phyloP scores from a whole-genome alignment of 1,140 invertebrate genomes.

The Cataglyphis hispanica region DNA sequence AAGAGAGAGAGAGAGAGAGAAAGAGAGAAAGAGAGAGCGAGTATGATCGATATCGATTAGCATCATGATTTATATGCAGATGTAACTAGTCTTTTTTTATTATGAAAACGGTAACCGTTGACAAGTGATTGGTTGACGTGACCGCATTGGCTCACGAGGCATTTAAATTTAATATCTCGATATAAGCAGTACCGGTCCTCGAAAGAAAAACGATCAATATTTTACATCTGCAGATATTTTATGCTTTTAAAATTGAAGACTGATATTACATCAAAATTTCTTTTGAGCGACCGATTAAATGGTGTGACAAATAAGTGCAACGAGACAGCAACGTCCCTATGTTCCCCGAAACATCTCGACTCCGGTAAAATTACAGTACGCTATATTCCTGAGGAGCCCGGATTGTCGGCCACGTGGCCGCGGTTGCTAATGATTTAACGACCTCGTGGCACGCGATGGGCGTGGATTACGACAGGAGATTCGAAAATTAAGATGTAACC shows the following conservation, averaged over 20 bases:
- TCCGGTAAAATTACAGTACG: slow-evolving; percentile 71
- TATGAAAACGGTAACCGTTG: neutral
- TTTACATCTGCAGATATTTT: neutral
- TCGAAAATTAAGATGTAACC: slow-evolving; percentile 80
- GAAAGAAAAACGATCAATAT: slow-evolving; percentile 2
- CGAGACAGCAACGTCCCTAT: neutral
- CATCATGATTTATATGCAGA: slow-evolving; percentile 61
- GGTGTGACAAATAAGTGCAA: neutral
- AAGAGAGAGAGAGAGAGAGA: slow-evolving; percentile 6
- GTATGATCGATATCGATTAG: slow-evolving; percentile 70
- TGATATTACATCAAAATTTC: neutral
- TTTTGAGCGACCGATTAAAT: neutral
- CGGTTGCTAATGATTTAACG: slow-evolving; percentile 82
- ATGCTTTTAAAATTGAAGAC: slow-evolving; percentile 2
- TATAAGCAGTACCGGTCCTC: neutral
- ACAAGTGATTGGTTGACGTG: slow-evolving; percentile 14
- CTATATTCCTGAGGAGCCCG: slow-evolving; percentile 50
- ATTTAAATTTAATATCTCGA: slow-evolving; percentile 5
- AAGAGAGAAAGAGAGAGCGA: neutral
- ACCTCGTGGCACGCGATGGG: slow-evolving; percentile 82
- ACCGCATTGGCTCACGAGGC: neutral
- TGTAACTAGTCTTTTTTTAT: slow-evolving; percentile 18
- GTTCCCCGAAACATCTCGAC: slow-evolving; percentile 12
- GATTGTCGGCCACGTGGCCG: slow-evolving; percentile 76
- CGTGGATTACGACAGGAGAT: slow-evolving; percentile 78